Percentiles rank a stretch among this genome's conserved stretches.
phyloP scores from a whole-genome alignment of 1,140 invertebrate genomes.

The Cherax destructor region DNA sequence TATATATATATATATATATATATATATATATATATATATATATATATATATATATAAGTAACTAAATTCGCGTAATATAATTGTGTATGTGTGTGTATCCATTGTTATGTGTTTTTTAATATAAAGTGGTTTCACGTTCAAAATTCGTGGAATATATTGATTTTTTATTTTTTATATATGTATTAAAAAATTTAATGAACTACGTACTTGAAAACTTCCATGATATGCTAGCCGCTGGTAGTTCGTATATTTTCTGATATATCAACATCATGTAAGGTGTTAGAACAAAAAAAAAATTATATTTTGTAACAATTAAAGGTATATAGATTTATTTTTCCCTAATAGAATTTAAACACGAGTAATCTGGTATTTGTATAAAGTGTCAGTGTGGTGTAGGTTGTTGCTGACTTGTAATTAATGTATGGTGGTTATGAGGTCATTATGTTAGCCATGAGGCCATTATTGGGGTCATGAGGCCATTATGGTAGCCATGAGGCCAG shows the following conservation, averaged over 20 bases:
- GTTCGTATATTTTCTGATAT: background rate
- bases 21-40: conserved; percentile 10
- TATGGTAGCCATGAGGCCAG: no score
- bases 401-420: no score
- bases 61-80: no score
- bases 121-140: background rate
- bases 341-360: background rate
- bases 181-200: background rate
- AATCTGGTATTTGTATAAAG: background rate
- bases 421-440: background rate
- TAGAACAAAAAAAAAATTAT: background rate
- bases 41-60: no score
- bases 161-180: background rate
- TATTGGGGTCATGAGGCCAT: no score
- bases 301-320: background rate
- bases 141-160: no score
- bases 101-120: background rate
- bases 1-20: conserved; percentile 28
- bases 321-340: background rate
- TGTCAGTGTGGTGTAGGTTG: background rate
- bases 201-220: background rate
- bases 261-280: background rate
- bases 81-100: no score
- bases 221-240: background rate
- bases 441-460: no score